phyloP scores from a whole-genome alignment of 2,888 invertebrate genomes.

The Drosophila austrosaltans region DNA sequence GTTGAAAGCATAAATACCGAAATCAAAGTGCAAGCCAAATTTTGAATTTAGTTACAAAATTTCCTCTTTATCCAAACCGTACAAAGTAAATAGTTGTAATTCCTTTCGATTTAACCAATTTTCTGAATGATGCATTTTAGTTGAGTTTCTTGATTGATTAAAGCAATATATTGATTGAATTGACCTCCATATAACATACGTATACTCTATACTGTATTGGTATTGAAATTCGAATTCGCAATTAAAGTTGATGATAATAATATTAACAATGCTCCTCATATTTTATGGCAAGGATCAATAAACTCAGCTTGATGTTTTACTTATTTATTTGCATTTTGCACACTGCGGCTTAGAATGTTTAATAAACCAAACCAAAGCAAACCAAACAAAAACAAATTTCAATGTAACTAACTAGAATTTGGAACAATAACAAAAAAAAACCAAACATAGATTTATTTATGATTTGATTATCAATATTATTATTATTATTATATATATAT shows the following conservation, averaged over 20 bases:
- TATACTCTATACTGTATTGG: slow-evolving; percentile 5
- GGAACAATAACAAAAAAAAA: neutral
- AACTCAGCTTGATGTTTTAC: slow-evolving; percentile 77
- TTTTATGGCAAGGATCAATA: slow-evolving; percentile 65
- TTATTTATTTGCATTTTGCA: slow-evolving; percentile 82
- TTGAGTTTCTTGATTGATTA: slow-evolving; percentile 70
- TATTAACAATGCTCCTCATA: slow-evolving; percentile 38
- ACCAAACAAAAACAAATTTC: slow-evolving; percentile 43
- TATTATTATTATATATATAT: slow-evolving; percentile 30
- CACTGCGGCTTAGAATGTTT: slow-evolving; percentile 82
- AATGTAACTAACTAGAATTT: slow-evolving; percentile 22
- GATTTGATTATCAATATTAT: slow-evolving; percentile 28
- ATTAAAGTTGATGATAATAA: too few species aligned
- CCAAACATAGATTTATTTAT: slow-evolving; percentile 18
- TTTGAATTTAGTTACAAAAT: slow-evolving; percentile 82
- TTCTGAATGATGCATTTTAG: slow-evolving; percentile 77
- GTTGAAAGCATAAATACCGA: slow-evolving; percentile 18
- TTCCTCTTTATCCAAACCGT: slow-evolving; percentile 83
- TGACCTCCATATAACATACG: slow-evolving; percentile 27
- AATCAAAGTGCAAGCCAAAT: slow-evolving; percentile 69
- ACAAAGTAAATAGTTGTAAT: slow-evolving; percentile 79
- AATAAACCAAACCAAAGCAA: slow-evolving; percentile 52
- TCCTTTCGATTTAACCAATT: slow-evolving; percentile 71
- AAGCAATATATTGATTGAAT: slow-evolving; percentile 49
- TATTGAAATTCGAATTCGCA: slow-evolving; percentile 20